Evolutionary conservation across 2,888 invertebrate species (phyloP).

Genomic region (Leptopilina drosophilae): DNA sequence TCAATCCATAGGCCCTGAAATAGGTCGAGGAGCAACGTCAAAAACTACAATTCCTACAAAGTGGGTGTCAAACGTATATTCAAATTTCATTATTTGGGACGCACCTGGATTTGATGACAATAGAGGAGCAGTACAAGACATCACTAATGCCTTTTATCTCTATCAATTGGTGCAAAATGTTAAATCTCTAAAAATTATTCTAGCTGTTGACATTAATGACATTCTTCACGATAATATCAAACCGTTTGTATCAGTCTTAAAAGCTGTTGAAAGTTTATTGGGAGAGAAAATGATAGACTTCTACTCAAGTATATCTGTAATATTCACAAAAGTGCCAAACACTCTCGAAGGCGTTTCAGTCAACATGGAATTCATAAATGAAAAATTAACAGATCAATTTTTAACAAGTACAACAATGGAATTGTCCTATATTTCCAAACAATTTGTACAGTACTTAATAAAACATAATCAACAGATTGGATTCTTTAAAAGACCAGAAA

Average conservation of each 20-base stretch:
- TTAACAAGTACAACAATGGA: not conserved
- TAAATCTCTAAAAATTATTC: no score
- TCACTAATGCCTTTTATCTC: no score
- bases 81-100: not conserved
- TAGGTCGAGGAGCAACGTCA: not conserved
- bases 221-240: no score
- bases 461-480: constrained; percentile 11
- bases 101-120: not conserved
- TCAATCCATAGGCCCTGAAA: not conserved
- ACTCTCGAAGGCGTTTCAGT: not conserved
- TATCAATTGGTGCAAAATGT: no score
- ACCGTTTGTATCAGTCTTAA: not conserved
- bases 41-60: no score
- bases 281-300: not conserved
- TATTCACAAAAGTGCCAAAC: not conserved
- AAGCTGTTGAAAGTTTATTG: not conserved
- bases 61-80: not conserved
- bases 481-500: constrained; percentile 1
- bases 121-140: not conserved
- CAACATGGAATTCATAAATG: not conserved
- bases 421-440: not conserved
- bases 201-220: no score
- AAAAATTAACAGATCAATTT: not conserved
- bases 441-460: not conserved
- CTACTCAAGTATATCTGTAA: not conserved